Evolutionary conservation across 2,888 invertebrate species (phyloP).

Genomic region (Meandrusa payeni): DNA sequence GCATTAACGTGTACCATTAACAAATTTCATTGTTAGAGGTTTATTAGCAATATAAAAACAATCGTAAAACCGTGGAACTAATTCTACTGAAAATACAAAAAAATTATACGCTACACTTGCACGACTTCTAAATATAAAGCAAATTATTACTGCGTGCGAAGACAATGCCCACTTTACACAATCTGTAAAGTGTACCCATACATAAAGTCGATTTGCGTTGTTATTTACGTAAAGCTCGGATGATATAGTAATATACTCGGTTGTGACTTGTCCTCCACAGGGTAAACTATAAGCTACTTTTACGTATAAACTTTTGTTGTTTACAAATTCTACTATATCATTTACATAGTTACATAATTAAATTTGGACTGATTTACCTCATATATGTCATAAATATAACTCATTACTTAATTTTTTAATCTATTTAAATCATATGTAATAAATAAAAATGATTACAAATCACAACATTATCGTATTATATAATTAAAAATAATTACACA

Average conservation of each 20-base stretch:
- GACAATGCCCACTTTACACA: conserved; percentile 1
- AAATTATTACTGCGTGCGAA: conserved; percentile 8
- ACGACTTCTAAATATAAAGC: conserved; percentile 1
- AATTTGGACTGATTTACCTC: not conserved
- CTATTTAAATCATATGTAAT: conserved; percentile 1
- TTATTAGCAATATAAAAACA: conserved; percentile 6
- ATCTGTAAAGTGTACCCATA: too few species aligned
- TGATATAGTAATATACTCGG: not conserved
- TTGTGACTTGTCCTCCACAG: conserved; percentile 8
- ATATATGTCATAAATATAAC: not conserved
- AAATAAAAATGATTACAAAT: conserved; percentile 1
- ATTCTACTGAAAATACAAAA: conserved; percentile 9
- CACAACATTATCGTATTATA: not conserved
- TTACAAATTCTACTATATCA: not conserved
- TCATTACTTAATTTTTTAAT: too few species aligned
- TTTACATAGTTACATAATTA: not conserved
- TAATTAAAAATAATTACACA: conserved; percentile 9
- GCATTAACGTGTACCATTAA: too few species aligned
- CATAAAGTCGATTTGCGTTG: not conserved
- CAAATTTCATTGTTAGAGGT: conserved; percentile 1
- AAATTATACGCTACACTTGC: not conserved
- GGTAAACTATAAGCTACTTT: not conserved
- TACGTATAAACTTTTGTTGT: too few species aligned
- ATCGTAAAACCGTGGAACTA: not conserved
- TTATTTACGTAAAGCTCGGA: conserved; percentile 10